Conservation (phyloP, 2,888 invertebrate species). For the Scelioninae gen. 1 region DNA sequence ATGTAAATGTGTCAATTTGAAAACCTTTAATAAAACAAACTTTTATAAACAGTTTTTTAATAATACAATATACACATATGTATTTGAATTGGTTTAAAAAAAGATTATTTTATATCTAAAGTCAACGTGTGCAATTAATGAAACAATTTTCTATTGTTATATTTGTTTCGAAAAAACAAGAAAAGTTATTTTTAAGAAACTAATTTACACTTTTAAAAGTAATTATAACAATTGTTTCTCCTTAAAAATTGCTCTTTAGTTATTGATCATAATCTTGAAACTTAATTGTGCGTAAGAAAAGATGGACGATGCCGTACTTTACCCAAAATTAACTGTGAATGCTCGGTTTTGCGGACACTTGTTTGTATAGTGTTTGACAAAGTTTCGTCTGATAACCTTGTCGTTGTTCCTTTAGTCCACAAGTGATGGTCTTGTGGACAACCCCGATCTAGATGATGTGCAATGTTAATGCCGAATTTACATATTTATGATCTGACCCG, state of each 20-base stretch:
- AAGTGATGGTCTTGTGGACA: conserved; percentile 34
- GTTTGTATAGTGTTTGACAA: conserved; percentile 46
- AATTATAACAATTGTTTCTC: too few relatives aligned
- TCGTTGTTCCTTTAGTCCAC: conserved; percentile 17
- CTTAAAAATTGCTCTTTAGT: too few relatives aligned
- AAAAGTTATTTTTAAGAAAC: too few relatives aligned
- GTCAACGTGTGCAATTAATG: background rate
- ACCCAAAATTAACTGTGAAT: background rate
- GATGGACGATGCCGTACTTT: background rate
- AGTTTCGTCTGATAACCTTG: conserved; percentile 32
- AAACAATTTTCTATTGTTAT: background rate
- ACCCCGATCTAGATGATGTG: conserved; percentile 30
- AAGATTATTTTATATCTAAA: too few relatives aligned
- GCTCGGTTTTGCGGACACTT: conserved; percentile 18
- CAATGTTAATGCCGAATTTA: conserved; percentile 57
- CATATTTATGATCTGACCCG: conserved; percentile 66
- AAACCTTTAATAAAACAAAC: background rate
- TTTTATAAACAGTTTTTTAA: background rate
- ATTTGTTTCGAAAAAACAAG: background rate
- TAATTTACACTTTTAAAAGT: too few relatives aligned
- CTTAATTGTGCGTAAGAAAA: background rate
- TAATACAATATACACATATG: too few relatives aligned
- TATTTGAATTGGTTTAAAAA: too few relatives aligned
- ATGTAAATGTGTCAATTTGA: background rate
- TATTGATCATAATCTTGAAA: too few relatives aligned